Percentiles rank a stretch among this genome's conserved stretches.
phyloP scores from a whole-genome alignment of 1,140 invertebrate species.

The Varroa destructor region DNA sequence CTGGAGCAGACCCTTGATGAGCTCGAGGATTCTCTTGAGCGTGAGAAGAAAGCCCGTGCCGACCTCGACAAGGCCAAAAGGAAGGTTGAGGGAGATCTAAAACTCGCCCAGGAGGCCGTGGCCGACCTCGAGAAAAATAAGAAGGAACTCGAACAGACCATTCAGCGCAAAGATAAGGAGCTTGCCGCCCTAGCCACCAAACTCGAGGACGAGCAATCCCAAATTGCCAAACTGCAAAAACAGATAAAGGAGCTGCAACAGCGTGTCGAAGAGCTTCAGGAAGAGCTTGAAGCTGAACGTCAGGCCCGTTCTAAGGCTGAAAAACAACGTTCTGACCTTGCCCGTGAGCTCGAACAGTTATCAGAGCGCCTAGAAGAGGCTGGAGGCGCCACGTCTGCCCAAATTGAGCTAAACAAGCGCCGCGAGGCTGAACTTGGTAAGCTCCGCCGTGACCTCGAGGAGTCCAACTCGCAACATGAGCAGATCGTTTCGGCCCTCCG shows the following conservation, averaged over 20 bases:
- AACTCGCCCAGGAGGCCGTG: slow-evolving; percentile 93
- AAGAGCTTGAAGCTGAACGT: slow-evolving; percentile 92
- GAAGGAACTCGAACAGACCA: slow-evolving; percentile 90
- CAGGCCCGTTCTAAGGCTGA: slow-evolving; percentile 92
- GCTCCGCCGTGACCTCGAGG: slow-evolving; percentile 91
- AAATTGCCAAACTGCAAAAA: slow-evolving; percentile 86
- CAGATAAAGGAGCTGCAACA: slow-evolving; percentile 94
- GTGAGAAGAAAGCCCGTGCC: slow-evolving; percentile 93
- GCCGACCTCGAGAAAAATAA: slow-evolving; percentile 93
- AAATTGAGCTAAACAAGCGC: slow-evolving; percentile 99
- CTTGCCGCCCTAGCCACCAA: slow-evolving; percentile 82
- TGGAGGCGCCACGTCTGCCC: slow-evolving; percentile 93
- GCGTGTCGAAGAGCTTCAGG: slow-evolving; percentile 87
- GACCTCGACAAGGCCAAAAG: slow-evolving; percentile 96
- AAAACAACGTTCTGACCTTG: slow-evolving; percentile 88
- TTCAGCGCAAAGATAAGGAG: slow-evolving; percentile 91
- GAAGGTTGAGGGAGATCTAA: slow-evolving; percentile 85
- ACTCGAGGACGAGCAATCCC: slow-evolving; percentile 91
- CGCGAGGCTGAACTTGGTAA: slow-evolving; percentile 95
- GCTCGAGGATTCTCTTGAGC: slow-evolving; percentile 88
- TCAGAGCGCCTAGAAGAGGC: slow-evolving; percentile 93
- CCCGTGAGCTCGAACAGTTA: slow-evolving; percentile 89
- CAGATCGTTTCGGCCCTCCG: slow-evolving; percentile 80
- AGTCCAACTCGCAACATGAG: slow-evolving; percentile 95
- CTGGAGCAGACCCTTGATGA: slow-evolving; percentile 94